Evolutionary conservation across 1,140 invertebrate species (phyloP).

Genomic region (Papilio polytes): DNA sequence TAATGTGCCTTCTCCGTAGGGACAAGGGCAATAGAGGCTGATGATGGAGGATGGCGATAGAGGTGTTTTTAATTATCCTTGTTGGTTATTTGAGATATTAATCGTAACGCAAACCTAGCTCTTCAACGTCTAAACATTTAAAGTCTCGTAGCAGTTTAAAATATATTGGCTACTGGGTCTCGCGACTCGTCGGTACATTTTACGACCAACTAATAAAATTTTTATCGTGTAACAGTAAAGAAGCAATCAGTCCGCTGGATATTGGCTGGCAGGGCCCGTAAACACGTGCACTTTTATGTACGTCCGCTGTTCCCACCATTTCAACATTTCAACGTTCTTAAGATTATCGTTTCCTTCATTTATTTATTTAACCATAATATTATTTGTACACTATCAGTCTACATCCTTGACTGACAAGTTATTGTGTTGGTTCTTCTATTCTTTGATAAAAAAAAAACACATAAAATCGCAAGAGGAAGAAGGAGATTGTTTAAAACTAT

Average conservation of each 20-base stretch:
- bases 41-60: not conserved
- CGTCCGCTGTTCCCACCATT: conserved; percentile 63
- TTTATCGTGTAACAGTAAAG: conserved; percentile 83
- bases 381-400: not conserved
- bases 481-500: too few relatives aligned
- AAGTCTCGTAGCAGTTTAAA: conserved; percentile 77
- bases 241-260: conserved; percentile 81
- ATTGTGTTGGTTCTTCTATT: too few relatives aligned
- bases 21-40: too few relatives aligned
- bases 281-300: conserved; percentile 80
- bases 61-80: not conserved
- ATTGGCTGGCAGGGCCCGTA: conserved; percentile 78
- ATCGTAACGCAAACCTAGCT: conserved; percentile 42
- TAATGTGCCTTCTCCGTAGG: too few relatives aligned
- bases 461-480: too few relatives aligned
- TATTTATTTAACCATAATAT: not conserved
- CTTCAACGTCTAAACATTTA: conserved; percentile 62
- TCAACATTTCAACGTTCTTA: conserved; percentile 51
- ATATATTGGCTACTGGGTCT: conserved; percentile 79
- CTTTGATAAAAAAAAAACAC: not conserved
- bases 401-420: too few relatives aligned
- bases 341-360: conserved; percentile 36
- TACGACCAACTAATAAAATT: conserved; percentile 80
- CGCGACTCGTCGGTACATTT: conserved; percentile 79
- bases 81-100: conserved; percentile 30